Evolutionary conservation across 2,888 invertebrate species (phyloP), one percentile per base, ranked within the genome.

Genomic region (Macrosiphum euphorbiae): DNA sequence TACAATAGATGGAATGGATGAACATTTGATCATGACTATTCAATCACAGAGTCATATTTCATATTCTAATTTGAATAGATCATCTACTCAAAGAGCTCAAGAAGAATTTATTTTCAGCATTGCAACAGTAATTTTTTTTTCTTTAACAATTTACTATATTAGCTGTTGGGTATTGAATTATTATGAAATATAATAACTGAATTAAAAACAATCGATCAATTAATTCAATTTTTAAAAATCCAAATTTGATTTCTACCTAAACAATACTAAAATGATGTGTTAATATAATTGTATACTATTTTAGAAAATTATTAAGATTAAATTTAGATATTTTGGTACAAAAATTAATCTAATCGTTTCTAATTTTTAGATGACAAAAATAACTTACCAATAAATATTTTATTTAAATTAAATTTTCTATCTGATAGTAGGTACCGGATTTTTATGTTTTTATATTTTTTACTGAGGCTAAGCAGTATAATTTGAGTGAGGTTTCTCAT

Each of bases 21-120:
- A 94, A 86, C 93, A 94, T 10, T 94, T 94, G 16, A 94, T 94
- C 24, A 94, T 94, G 93, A 94, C 93, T 8, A 11, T 94, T 41
- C 93, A 94, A 20, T 94, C 93, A 3, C 35, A 61, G 7, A 58
- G 24, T 94, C 90, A 94, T 58, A 94, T 94, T 88, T 90, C 93
- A 47, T 94, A 35, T 20, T 85, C 90, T 0, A 94, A 94, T 90
- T 61, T 94, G 16, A 94, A 94, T 50, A n/a, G 0, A 11, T 50
- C 50, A 24, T 94, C 93, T 3, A 50, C 85, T 28, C 93, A 94
- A 90, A 58, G 24, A 52, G 13, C 47, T 2, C 55, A 84, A 50
- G 90, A 94, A 61, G 93, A 94, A 94, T 94, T 94, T 52, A 86
- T 94, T 41, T 94, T 94, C 28, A 86, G 93, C 50, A 86, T 94